phyloP scores from a whole-genome alignment of 2,888 invertebrate genomes.

The Oasisia sp. region DNA sequence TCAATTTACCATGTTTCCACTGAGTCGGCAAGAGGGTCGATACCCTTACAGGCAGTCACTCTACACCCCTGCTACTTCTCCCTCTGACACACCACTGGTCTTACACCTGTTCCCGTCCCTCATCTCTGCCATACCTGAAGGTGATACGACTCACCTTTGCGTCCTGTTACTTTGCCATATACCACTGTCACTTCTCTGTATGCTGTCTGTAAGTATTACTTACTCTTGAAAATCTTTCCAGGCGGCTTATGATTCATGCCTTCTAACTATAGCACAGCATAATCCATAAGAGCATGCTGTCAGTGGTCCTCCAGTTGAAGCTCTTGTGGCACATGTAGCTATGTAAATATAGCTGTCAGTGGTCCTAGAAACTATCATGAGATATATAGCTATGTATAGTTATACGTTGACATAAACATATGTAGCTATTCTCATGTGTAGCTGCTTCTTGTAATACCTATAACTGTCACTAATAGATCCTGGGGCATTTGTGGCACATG shows the following conservation, averaged over 20 bases:
- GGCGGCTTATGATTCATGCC: background rate
- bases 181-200: background rate
- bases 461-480: no score
- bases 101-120: background rate
- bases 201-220: background rate
- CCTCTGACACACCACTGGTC: background rate
- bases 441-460: no score
- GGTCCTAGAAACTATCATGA: background rate
- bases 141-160: background rate
- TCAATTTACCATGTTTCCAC: background rate
- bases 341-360: background rate
- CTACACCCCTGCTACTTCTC: background rate
- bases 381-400: background rate
- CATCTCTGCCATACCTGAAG: background rate
- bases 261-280: background rate
- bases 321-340: background rate
- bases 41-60: background rate
- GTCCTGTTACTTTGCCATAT: background rate
- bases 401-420: no score
- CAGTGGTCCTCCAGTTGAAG: background rate
- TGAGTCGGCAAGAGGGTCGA: background rate
- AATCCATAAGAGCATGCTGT: background rate
- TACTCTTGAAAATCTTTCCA: background rate
- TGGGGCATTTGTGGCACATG: no score
- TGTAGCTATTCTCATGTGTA: no score